Evolutionary conservation across 2,797 vertebrate genomes (phyloP).

Genomic region (Zalophus californianus): DNA sequence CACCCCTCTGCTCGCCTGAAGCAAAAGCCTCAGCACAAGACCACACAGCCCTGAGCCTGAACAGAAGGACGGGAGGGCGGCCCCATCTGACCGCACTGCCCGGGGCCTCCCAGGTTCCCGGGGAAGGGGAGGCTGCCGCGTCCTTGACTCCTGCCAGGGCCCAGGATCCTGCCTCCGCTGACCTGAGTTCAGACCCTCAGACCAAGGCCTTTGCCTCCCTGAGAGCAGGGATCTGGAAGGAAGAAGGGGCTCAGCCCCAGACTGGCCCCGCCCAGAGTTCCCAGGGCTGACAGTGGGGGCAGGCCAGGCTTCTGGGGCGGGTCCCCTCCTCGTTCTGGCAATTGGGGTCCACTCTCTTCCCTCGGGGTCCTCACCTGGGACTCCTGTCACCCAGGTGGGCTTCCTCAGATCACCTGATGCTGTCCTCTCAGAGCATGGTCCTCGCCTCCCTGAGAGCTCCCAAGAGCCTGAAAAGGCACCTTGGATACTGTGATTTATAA

Average conservation of each 20-base stretch:
- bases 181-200: background rate
- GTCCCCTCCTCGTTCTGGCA: background rate
- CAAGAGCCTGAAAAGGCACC: background rate
- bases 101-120: background rate
- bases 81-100: background rate
- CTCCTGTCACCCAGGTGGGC: background rate
- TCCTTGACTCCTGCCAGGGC: background rate
- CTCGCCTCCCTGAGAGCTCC: background rate
- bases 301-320: background rate
- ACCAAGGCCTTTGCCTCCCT: background rate
- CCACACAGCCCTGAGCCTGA: background rate
- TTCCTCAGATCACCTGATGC: background rate
- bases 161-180: background rate
- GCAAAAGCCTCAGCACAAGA: background rate
- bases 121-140: rapidly evolving
- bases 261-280: background rate
- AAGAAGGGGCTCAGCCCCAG: background rate
- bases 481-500: background rate
- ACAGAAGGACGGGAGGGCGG: background rate
- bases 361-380: background rate
- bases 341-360: background rate
- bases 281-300: too few species aligned
- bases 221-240: background rate
- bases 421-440: background rate
- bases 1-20: background rate